Conservation (phyloP, 2,797 vertebrate genomes). For the Gymnoscopelus microlampas region DNA sequence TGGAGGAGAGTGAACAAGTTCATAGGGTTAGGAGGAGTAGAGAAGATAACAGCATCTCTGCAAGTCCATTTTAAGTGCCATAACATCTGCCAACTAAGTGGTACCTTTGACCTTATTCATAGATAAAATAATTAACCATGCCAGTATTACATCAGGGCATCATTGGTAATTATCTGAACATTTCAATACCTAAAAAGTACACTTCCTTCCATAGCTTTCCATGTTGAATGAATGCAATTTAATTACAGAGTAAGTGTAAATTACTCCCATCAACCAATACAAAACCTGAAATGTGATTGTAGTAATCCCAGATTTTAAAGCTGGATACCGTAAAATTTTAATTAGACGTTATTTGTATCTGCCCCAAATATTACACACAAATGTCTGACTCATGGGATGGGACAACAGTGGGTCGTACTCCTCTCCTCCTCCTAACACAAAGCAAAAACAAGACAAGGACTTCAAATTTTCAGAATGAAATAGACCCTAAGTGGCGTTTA, state of each 20-base stretch:
- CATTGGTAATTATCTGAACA: constrained; percentile 3
- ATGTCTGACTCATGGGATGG: constrained; percentile 35
- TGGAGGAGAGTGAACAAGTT: constrained; percentile 40
- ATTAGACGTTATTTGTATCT: constrained; percentile 17
- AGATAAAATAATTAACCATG: constrained; percentile 1
- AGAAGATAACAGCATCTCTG: constrained; percentile 37
- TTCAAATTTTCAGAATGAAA: constrained; percentile 46
- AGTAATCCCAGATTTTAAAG: constrained; percentile 15
- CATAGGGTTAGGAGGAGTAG: constrained; percentile 15
- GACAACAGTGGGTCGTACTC: neutral
- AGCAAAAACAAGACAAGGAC: constrained; percentile 42
- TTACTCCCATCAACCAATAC: neutral
- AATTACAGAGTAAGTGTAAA: neutral
- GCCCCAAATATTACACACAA: constrained; percentile 15
- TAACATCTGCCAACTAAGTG: neutral
- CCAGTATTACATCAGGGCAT: constrained; percentile 15
- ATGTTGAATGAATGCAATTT: constrained; percentile 40
- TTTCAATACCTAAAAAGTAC: too few species aligned
- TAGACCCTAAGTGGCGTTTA: constrained; percentile 27
- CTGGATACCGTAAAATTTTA: constrained; percentile 5
- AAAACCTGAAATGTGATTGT: constrained; percentile 10
- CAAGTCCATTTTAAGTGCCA: constrained; percentile 25
- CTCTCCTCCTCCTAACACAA: constrained; percentile 26
- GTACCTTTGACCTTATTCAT: neutral
- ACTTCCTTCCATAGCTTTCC: constrained; percentile 23